Percentiles rank a stretch among this genome's conserved stretches.
These are phyloP conservation scores for Oceanodroma leucorhoa DNA, from an alignment of 2,797 vertebrate species.

Conservation along the genomic window DNA sequence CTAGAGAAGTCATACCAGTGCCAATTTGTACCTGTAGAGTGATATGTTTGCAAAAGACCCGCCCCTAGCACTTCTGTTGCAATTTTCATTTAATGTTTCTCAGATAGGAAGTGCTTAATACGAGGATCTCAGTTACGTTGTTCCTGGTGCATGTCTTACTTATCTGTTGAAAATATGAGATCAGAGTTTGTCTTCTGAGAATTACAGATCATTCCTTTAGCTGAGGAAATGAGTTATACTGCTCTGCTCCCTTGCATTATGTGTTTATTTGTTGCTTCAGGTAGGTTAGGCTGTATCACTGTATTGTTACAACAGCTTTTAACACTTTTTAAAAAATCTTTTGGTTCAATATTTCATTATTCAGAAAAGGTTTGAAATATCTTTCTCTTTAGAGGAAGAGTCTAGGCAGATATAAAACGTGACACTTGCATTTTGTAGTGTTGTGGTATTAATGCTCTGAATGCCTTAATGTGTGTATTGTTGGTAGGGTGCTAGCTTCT, in stretches of 20 bases:
- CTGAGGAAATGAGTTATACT: background rate
- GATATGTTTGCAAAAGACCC: background rate
- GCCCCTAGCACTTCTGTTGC: background rate
- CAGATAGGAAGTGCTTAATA: background rate
- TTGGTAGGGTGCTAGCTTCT: background rate
- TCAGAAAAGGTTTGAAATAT: background rate
- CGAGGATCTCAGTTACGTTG: background rate
- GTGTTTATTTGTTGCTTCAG: background rate
- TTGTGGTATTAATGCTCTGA: background rate
- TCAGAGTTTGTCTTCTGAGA: background rate
- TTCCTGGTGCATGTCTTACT: background rate
- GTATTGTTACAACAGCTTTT: background rate
- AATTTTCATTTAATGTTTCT: background rate
- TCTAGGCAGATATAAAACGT: background rate
- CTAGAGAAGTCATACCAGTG: background rate
- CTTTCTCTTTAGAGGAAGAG: background rate
- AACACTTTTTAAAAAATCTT: background rate
- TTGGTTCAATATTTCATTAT: background rate
- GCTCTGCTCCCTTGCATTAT: background rate
- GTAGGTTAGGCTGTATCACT: background rate
- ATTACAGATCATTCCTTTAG: background rate
- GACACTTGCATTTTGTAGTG: background rate
- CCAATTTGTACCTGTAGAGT: background rate
- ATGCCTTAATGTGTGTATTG: background rate
- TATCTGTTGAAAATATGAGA: background rate